phyloP scores from a whole-genome alignment of 1,140 invertebrate species.

The Steinernema feltiae region DNA sequence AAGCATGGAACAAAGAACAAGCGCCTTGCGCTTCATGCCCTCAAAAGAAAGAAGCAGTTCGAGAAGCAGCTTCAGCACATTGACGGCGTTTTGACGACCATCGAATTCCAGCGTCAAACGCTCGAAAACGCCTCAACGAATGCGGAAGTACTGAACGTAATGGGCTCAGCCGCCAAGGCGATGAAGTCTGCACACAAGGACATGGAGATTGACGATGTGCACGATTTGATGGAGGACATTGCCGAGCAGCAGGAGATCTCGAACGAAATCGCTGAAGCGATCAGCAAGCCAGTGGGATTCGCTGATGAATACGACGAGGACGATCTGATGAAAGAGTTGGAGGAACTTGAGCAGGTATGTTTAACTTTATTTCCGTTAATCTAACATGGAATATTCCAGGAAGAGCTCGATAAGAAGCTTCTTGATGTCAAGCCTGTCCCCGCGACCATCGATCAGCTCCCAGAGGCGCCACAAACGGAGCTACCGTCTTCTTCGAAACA shows the following conservation, averaged over 20 bases:
- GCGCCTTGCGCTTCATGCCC: constrained; percentile 87
- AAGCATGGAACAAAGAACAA: constrained; percentile 96
- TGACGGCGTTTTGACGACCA: constrained; percentile 93
- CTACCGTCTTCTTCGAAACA: not conserved
- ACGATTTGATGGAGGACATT: constrained; percentile 98
- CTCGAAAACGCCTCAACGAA: constrained; percentile 98
- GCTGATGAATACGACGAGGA: constrained; percentile 79
- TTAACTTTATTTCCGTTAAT: not conserved
- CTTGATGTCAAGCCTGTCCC: constrained; percentile 59
- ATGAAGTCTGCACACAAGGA: constrained; percentile 91
- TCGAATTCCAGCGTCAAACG: constrained; percentile 81
- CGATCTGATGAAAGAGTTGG: constrained; percentile 11
- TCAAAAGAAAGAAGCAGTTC: constrained; percentile 94
- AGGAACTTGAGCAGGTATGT: constrained; percentile 8
- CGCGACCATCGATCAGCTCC: not conserved
- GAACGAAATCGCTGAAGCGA: constrained; percentile 91
- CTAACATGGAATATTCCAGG: constrained; percentile 61
- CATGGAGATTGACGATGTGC: constrained; percentile 67
- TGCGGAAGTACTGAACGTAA: constrained; percentile 89
- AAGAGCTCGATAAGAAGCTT: constrained; percentile 65
- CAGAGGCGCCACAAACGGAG: not conserved
- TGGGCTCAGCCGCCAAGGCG: constrained; percentile 83
- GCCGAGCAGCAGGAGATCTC: constrained; percentile 96
- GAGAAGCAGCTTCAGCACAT: constrained; percentile 96
- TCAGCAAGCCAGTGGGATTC: constrained; percentile 91